Percentiles rank a stretch among this genome's conserved stretches.
Conservation (phyloP, 2,888 invertebrate species). For the Lissocephala sabroskyi region DNA sequence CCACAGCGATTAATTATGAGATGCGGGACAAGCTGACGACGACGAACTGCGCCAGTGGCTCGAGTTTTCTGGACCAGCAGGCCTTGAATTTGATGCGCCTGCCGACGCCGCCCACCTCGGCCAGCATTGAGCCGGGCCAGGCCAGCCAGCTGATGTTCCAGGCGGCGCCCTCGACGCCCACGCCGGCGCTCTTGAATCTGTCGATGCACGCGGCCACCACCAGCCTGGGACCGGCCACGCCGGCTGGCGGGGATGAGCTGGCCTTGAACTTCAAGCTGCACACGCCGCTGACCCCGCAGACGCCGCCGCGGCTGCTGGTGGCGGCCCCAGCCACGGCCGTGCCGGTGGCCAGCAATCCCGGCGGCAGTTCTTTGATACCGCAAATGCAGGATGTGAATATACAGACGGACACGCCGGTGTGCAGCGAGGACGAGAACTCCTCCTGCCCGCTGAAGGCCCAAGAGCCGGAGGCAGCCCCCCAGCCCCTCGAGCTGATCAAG, state of each 20-base stretch:
- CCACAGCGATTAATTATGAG: constrained; percentile 25
- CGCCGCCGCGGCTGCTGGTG: constrained; percentile 50
- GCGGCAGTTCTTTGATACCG: constrained; percentile 48
- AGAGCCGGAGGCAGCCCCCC: constrained; percentile 17
- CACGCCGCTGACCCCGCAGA: constrained; percentile 52
- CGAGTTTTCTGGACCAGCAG: constrained; percentile 46
- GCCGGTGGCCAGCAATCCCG: background rate
- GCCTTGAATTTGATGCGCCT: constrained; percentile 65
- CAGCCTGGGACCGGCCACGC: constrained; percentile 22
- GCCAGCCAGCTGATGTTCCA: constrained; percentile 55
- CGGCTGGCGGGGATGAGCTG: constrained; percentile 29
- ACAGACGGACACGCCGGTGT: constrained; percentile 83
- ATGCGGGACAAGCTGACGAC: constrained; percentile 36
- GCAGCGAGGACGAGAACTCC: constrained; percentile 77
- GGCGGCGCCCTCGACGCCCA: constrained; percentile 29
- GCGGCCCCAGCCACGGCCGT: constrained; percentile 34
- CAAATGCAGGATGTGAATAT: constrained; percentile 88
- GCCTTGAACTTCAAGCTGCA: constrained; percentile 50
- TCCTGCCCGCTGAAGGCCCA: constrained; percentile 41
- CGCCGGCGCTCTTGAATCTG: constrained; percentile 34
- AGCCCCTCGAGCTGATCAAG: constrained; percentile 64
- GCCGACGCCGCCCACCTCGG: constrained; percentile 66
- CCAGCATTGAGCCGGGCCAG: constrained; percentile 56
- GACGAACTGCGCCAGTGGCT: constrained; percentile 19
- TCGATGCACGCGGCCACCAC: constrained; percentile 39